These are phyloP conservation scores for Philotrypesis tridentata DNA, from an alignment of 1,140 invertebrate genomes.

Conservation along the genomic window DNA sequence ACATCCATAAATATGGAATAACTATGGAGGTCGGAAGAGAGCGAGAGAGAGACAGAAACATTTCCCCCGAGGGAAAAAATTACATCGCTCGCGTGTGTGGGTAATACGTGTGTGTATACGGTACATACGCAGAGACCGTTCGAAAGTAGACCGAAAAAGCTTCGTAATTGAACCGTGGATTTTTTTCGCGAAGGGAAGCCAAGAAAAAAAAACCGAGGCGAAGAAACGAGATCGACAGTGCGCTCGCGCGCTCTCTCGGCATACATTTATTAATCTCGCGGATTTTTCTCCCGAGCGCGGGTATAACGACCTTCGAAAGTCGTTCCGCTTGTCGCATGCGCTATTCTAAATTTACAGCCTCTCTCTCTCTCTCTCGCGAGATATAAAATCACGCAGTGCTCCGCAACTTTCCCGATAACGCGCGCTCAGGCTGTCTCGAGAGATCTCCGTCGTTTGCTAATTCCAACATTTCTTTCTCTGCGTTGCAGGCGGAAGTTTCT, in stretches of 20 bases:
- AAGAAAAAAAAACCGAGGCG: neutral
- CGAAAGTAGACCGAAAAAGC: neutral
- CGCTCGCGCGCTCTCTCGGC: too few relatives aligned
- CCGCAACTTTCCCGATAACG: neutral
- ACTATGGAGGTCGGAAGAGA: too few relatives aligned
- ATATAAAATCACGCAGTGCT: neutral
- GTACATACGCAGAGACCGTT: too few relatives aligned
- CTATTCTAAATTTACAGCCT: neutral
- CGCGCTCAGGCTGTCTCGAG: too few relatives aligned
- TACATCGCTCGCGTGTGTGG: too few relatives aligned
- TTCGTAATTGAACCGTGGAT: neutral
- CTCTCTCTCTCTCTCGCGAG: too few relatives aligned
- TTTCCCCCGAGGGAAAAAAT: too few relatives aligned
- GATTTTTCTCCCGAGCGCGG: neutral
- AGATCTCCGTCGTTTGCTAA: too few relatives aligned
- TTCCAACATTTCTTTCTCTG: neutral
- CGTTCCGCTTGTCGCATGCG: neutral
- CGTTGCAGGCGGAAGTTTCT: slow-evolving; percentile 78
- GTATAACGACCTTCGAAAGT: neutral
- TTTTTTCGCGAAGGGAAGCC: too few relatives aligned
- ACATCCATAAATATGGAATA: too few relatives aligned
- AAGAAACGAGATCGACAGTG: neutral
- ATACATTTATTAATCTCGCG: neutral
- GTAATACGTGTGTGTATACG: too few relatives aligned
- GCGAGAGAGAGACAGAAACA: too few relatives aligned